Evolutionary conservation across 2,113 vertebrate genomes (phyloP).

Genomic region (Poeciliopsis prolifica): DNA sequence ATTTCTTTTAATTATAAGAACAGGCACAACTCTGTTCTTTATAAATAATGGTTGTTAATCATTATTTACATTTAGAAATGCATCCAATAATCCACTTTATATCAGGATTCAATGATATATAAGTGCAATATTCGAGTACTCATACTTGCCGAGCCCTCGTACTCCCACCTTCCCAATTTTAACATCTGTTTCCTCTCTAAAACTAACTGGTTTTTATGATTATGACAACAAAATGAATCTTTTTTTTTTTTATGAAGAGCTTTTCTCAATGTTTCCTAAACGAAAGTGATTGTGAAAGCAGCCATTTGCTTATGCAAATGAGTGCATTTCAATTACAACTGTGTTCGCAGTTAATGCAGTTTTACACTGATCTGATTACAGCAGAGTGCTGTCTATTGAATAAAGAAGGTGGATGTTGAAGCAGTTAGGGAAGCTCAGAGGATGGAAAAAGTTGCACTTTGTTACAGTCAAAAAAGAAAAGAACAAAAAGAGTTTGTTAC

Average conservation of each 20-base stretch:
- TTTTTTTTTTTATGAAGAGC: slow-evolving; percentile 8
- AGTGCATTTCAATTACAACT: slow-evolving; percentile 54
- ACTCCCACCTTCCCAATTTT: slow-evolving; percentile 3
- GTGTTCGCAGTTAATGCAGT: slow-evolving; percentile 48
- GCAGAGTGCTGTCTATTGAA: slow-evolving; percentile 46
- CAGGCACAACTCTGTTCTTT: background rate
- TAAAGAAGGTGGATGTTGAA: slow-evolving; percentile 33
- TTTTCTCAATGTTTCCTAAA: slow-evolving; percentile 39
- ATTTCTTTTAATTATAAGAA: slow-evolving; percentile 4
- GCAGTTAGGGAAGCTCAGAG: background rate
- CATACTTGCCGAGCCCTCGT: background rate
- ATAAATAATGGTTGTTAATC: slow-evolving; percentile 25
- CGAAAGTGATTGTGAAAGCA: slow-evolving; percentile 50
- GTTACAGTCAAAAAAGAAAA: background rate
- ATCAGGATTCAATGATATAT: background rate
- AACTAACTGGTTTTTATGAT: slow-evolving; percentile 21
- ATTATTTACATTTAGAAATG: slow-evolving; percentile 23
- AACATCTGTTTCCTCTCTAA: slow-evolving; percentile 22
- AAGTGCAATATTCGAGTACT: background rate
- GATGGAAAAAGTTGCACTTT: slow-evolving; percentile 8
- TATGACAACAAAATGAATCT: slow-evolving; percentile 21
- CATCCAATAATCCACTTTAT: slow-evolving; percentile 11
- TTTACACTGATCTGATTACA: slow-evolving; percentile 58
- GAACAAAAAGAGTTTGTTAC: background rate
- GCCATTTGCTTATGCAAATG: slow-evolving; percentile 55